phyloP scores from a whole-genome alignment of 2,113 vertebrate genomes.

The Planiliza haematocheilus region DNA sequence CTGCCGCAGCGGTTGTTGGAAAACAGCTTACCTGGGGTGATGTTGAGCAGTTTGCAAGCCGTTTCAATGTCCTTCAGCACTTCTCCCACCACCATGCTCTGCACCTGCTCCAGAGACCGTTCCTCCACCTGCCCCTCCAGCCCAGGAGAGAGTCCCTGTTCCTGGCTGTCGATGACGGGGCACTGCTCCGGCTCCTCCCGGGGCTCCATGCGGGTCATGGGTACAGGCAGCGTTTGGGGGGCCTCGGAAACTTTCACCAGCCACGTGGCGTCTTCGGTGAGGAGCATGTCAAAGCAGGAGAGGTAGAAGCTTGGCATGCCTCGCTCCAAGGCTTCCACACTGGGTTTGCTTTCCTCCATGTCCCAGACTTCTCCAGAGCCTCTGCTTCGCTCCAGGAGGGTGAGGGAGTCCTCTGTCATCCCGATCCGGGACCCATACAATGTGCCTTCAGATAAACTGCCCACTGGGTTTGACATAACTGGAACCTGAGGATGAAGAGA shows the following conservation, averaged over 20 bases:
- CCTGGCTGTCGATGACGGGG: conserved; percentile 96
- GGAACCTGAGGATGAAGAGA: conserved; percentile 29
- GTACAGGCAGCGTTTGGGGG: conserved; percentile 52
- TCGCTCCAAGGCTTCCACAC: conserved; percentile 82
- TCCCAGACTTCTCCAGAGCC: conserved; percentile 80
- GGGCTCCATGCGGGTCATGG: conserved; percentile 40
- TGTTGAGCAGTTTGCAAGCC: conserved; percentile 96
- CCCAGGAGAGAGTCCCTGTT: conserved; percentile 83
- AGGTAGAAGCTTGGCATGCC: conserved; percentile 86
- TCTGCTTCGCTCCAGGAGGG: conserved; percentile 80
- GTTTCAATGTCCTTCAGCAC: conserved; percentile 98
- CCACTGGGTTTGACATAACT: conserved; percentile 71
- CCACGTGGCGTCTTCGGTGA: conserved; percentile 86
- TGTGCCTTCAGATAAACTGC: conserved; percentile 56
- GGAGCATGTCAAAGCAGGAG: conserved; percentile 93
- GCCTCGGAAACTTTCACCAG: conserved; percentile 82
- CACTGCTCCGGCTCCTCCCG: conserved; percentile 93
- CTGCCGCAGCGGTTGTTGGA: not conserved
- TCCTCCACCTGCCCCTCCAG: conserved; percentile 91
- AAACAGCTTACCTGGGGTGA: conserved; percentile 87
- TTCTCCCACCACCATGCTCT: conserved; percentile 97
- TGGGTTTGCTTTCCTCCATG: conserved; percentile 77
- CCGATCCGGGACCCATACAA: conserved; percentile 65
- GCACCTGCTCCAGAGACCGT: conserved; percentile 95
- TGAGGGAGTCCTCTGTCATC: conserved; percentile 79